Conservation (phyloP, 2,113 vertebrate species). For the Sturnus vulgaris region DNA sequence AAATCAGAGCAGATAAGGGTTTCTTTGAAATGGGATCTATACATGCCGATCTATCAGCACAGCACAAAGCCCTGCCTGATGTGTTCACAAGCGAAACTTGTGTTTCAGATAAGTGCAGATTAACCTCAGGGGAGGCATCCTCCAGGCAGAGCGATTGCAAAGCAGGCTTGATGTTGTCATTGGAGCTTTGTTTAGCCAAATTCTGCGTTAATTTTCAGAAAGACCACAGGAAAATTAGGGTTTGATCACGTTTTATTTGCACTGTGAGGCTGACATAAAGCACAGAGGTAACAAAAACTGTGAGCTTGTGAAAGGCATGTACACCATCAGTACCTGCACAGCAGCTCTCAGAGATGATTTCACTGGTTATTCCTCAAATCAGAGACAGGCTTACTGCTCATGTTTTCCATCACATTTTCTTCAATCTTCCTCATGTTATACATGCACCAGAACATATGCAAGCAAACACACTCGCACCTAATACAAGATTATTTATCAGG, state of each 20-base stretch:
- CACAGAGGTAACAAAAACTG: background rate
- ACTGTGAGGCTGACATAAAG: background rate
- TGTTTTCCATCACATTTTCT: background rate
- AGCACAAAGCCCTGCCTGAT: background rate
- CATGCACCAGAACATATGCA: accelerated
- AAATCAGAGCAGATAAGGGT: background rate
- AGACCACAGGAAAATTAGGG: background rate
- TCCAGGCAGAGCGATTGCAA: background rate
- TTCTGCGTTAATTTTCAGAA: background rate
- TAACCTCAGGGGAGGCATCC: background rate
- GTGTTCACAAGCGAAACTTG: background rate
- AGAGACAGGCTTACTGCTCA: background rate
- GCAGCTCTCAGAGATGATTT: background rate
- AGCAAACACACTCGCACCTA: background rate
- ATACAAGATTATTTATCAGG: background rate
- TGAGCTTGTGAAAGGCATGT: background rate
- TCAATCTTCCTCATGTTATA: background rate
- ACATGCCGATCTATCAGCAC: background rate
- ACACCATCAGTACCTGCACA: background rate
- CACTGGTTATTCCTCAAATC: background rate
- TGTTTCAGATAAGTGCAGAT: background rate
- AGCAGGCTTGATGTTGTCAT: background rate
- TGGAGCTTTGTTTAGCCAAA: background rate
- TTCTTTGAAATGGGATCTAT: constrained; percentile 7
- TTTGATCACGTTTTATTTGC: background rate